Evolutionary conservation across 2,888 invertebrate genomes (phyloP).

Genomic region (Listrodromus nycthemerus): DNA sequence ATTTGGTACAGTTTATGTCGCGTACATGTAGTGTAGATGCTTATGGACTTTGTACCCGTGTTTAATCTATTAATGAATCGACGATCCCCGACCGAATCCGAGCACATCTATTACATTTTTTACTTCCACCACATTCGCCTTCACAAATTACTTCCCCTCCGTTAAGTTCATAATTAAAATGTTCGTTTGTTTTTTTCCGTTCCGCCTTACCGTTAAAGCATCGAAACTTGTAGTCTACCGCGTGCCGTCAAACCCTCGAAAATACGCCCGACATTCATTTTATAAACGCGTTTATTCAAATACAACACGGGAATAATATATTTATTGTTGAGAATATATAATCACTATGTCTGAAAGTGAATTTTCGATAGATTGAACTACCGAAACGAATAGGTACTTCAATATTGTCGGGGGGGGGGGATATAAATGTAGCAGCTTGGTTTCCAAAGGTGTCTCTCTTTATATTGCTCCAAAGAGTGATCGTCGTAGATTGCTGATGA

Average conservation of each 20-base stretch:
- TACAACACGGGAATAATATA: neutral
- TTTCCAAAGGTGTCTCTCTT: conserved; percentile 34
- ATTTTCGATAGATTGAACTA: neutral
- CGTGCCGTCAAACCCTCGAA: conserved; percentile 30
- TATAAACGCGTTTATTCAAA: conserved; percentile 22
- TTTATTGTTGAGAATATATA: neutral
- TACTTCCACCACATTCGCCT: neutral
- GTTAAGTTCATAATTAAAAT: neutral
- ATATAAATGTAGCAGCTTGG: conserved; percentile 9
- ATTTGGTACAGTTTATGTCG: conserved; percentile 10
- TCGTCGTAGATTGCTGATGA: conserved; percentile 79
- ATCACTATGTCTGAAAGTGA: neutral
- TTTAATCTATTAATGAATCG: conserved; percentile 10
- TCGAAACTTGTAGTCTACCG: conserved; percentile 33
- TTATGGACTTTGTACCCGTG: conserved; percentile 37
- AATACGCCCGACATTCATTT: conserved; percentile 7
- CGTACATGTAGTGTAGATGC: neutral
- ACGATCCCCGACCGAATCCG: neutral
- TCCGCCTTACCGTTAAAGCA: neutral
- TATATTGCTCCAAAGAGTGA: too few species aligned
- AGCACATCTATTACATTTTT: too few species aligned
- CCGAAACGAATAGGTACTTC: neutral
- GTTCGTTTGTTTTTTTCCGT: neutral
- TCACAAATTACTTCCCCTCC: neutral
- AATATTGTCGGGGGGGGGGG: neutral